Percentiles rank a stretch among this genome's conserved stretches.
These are phyloP conservation scores for Euphonia xanthogaster DNA, from an alignment of 2,797 vertebrate genomes.

Conservation along the genomic window DNA sequence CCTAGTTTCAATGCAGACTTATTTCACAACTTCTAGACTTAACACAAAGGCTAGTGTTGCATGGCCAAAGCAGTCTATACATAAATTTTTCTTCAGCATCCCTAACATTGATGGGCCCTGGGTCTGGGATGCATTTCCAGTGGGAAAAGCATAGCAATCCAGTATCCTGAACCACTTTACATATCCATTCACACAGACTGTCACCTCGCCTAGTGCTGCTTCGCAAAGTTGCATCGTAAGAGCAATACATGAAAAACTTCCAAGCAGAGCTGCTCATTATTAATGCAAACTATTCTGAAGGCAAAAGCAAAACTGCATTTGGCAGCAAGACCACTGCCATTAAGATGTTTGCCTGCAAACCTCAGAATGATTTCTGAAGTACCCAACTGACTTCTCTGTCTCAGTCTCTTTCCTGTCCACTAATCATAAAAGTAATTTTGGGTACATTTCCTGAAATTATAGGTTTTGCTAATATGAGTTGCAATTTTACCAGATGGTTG, in stretches of 20 bases:
- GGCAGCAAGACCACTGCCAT: conserved; percentile 5
- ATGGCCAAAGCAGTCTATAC: neutral
- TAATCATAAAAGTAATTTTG: conserved; percentile 41
- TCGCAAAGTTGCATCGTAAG: accelerated
- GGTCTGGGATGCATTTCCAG: neutral
- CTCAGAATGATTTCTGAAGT: conserved; percentile 32
- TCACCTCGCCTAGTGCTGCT: neutral
- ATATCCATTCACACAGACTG: neutral
- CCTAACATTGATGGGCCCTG: neutral
- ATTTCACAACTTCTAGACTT: neutral
- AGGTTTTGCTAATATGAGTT: conserved; percentile 1
- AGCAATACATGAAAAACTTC: neutral
- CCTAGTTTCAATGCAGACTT: neutral
- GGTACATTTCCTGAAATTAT: conserved; percentile 30
- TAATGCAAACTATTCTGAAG: conserved; percentile 49
- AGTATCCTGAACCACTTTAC: neutral
- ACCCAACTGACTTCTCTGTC: conserved; percentile 11
- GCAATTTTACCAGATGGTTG: conserved; percentile 26
- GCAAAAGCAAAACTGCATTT: conserved; percentile 48
- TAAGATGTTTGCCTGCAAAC: conserved; percentile 27
- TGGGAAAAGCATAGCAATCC: neutral
- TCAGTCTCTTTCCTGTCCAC: conserved; percentile 11
- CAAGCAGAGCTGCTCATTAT: conserved; percentile 35
- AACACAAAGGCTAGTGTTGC: neutral
- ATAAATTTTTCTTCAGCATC: neutral